Percentiles rank a stretch among this genome's conserved stretches.
These are phyloP conservation scores for Patella ulyssiponensis DNA, from an alignment of 2,888 invertebrate genomes.

Conservation along the genomic window DNA sequence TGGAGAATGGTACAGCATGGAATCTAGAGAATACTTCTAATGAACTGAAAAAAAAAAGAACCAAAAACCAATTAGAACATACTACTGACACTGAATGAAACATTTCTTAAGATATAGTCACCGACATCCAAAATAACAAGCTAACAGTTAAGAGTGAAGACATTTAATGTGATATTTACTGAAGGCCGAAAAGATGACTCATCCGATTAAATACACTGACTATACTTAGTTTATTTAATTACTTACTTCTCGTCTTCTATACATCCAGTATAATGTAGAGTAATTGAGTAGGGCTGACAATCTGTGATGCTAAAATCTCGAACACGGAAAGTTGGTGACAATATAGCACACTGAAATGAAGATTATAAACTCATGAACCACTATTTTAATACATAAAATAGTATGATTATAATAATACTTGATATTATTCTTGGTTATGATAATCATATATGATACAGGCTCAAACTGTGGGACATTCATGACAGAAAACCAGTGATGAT, in stretches of 20 bases:
- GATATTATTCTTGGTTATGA: too few relatives aligned
- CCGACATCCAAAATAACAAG: neutral
- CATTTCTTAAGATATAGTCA: neutral
- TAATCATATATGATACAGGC: too few relatives aligned
- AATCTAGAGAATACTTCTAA: conserved; percentile 90
- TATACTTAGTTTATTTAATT: too few relatives aligned
- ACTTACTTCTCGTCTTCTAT: conserved; percentile 77
- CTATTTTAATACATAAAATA: neutral
- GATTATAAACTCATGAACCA: neutral
- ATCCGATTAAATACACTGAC: too few relatives aligned
- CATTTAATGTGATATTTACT: neutral
- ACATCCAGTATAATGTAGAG: conserved; percentile 71
- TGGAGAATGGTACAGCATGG: conserved; percentile 92
- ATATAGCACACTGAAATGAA: conserved; percentile 86
- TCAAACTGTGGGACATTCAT: too few relatives aligned
- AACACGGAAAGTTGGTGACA: conserved; percentile 96
- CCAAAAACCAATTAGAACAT: neutral
- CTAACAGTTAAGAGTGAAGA: neutral
- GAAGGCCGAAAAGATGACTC: too few relatives aligned
- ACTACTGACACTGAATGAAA: neutral
- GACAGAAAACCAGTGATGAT: too few relatives aligned
- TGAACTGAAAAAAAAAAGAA: conserved; percentile 76
- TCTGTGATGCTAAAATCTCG: conserved; percentile 95
- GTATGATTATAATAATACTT: too few relatives aligned
- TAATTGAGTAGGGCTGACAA: conserved; percentile 88